Percentiles rank a stretch among this genome's conserved stretches.
phyloP scores from a whole-genome alignment of 2,113 vertebrate genomes.

The Malurus melanocephalus region DNA sequence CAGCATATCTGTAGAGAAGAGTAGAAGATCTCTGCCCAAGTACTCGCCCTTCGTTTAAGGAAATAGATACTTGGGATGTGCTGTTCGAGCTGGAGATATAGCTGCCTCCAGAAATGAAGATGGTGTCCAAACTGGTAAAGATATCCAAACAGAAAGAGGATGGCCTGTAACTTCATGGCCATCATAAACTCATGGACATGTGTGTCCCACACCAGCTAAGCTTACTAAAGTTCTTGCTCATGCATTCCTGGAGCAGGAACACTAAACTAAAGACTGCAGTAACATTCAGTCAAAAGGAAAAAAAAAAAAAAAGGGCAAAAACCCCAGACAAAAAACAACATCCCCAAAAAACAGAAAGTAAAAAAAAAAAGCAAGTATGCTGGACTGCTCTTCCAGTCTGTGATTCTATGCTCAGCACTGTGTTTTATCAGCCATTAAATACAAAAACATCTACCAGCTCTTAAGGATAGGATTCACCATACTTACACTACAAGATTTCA shows the following conservation, averaged over 20 bases:
- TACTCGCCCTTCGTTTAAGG: background rate
- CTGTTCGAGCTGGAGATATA: background rate
- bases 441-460: background rate
- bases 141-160: background rate
- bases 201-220: background rate
- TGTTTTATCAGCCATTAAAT: background rate
- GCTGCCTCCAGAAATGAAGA: background rate
- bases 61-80: background rate
- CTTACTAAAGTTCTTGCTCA: background rate
- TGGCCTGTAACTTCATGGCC: background rate
- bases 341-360: accelerated
- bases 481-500: background rate
- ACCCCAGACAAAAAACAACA: background rate
- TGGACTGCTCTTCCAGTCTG: background rate
- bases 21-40: background rate
- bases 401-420: background rate
- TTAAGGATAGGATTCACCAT: background rate
- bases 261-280: background rate
- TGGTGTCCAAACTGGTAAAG: background rate
- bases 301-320: background rate
- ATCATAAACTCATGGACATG: background rate
- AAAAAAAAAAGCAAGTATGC: background rate
- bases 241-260: background rate
- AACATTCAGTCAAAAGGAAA: background rate
- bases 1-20: background rate